phyloP scores from a whole-genome alignment of 2,797 vertebrate species.

The Cynopterus sphinx region DNA sequence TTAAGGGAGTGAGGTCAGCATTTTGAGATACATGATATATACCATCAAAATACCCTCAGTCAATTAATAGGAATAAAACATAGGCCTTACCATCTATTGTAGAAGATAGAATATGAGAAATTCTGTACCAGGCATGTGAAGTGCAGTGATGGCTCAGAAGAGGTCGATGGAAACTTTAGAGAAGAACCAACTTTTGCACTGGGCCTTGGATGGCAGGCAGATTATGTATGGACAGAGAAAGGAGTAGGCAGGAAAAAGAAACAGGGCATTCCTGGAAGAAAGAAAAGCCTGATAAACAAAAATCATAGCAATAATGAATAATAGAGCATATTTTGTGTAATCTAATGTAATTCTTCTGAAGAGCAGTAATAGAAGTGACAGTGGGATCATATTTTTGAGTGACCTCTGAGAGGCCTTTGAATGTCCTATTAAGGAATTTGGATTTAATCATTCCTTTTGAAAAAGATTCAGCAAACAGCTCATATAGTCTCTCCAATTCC shows the following conservation, averaged over 20 bases:
- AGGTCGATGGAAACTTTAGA: background rate
- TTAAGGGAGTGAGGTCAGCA: background rate
- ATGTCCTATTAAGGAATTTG: background rate
- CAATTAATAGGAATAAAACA: background rate
- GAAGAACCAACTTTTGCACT: background rate
- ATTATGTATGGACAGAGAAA: background rate
- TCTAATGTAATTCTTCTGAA: background rate
- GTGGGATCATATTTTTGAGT: background rate
- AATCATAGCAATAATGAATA: background rate
- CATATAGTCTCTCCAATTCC: background rate
- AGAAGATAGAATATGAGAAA: background rate
- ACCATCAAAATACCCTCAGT: background rate
- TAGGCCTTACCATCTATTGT: background rate
- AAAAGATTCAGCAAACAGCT: background rate
- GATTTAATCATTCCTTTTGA: background rate
- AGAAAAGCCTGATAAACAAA: background rate
- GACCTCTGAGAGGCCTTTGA: background rate
- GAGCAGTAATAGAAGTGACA: background rate
- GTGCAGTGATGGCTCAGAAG: background rate
- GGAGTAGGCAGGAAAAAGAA: background rate
- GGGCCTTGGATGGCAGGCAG: background rate
- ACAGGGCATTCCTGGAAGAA: background rate
- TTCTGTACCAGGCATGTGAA: background rate
- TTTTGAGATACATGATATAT: background rate
- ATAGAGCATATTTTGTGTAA: background rate